Conservation (phyloP, 2,797 vertebrate species). For the Lepilemur ruficaudatus region DNA sequence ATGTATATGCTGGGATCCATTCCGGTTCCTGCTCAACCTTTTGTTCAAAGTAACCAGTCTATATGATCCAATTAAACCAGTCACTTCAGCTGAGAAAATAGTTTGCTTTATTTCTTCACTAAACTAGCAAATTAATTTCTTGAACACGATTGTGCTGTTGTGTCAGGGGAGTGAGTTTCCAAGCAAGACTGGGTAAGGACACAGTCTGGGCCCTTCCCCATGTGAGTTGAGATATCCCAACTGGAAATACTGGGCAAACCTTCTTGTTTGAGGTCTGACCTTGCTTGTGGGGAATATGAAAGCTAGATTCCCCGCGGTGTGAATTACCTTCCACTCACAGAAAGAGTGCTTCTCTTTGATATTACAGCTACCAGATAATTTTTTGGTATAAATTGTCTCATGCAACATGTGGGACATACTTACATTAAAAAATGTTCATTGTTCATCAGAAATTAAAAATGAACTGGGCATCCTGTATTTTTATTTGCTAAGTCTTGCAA, state of each 20-base stretch:
- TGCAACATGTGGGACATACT: neutral
- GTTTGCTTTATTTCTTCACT: constrained; percentile 1
- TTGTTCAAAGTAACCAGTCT: constrained; percentile 44
- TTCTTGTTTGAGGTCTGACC: neutral
- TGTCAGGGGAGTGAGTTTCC: neutral
- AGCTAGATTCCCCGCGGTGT: neutral
- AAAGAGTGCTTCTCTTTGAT: neutral
- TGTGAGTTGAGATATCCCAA: neutral
- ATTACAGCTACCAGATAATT: neutral
- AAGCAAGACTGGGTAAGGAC: neutral
- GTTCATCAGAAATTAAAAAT: neutral
- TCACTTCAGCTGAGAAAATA: constrained; percentile 1
- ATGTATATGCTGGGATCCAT: neutral
- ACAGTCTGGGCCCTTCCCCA: neutral
- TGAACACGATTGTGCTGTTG: neutral
- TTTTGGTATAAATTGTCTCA: neutral
- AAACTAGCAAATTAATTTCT: constrained; percentile 16
- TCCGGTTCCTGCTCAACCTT: neutral
- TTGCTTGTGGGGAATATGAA: neutral
- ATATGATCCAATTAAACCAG: constrained; percentile 46
- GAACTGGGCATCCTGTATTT: neutral
- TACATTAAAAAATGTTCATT: constrained; percentile 12
- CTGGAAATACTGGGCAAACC: neutral
- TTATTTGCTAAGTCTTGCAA: neutral
- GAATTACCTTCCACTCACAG: neutral